These are phyloP conservation scores for Odocoileus hemionus DNA, from an alignment of 2,113 vertebrate genomes.

Conservation along the genomic window DNA sequence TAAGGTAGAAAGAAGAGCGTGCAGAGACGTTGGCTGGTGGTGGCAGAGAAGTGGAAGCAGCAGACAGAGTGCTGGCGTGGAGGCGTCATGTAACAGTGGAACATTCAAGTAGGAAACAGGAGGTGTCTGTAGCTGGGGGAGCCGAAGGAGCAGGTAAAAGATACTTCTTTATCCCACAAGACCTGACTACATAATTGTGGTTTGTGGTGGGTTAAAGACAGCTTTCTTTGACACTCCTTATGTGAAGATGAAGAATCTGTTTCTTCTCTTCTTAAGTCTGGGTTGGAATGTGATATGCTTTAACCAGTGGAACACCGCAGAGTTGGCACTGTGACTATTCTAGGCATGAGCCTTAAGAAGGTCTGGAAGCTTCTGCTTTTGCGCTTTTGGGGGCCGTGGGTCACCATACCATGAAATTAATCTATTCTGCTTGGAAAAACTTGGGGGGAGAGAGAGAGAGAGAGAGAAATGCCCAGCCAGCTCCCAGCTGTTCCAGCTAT, in stretches of 20 bases:
- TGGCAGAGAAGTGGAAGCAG: not conserved
- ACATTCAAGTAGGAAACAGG: not conserved
- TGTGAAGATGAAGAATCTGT: not conserved
- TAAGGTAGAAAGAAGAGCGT: not conserved
- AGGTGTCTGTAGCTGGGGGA: not conserved
- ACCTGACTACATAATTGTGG: not conserved
- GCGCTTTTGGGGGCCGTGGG: not conserved
- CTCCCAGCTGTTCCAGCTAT: not conserved
- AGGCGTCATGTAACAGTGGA: fast-evolving
- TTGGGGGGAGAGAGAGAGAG: not conserved
- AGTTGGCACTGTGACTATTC: not conserved
- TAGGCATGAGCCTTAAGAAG: not conserved
- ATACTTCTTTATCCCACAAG: not conserved
- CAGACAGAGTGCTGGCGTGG: not conserved
- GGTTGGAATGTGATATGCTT: not conserved
- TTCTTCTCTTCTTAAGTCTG: not conserved
- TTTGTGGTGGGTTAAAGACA: not conserved
- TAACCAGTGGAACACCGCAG: not conserved
- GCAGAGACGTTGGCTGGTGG: not conserved
- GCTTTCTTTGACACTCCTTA: not conserved
- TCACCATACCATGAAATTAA: not conserved
- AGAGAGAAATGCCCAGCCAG: not conserved
- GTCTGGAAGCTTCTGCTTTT: not conserved
- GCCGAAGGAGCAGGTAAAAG: not conserved
- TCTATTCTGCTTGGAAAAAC: not conserved